phyloP scores from a whole-genome alignment of 2,888 invertebrate species.

The Synergus gifuensis region DNA sequence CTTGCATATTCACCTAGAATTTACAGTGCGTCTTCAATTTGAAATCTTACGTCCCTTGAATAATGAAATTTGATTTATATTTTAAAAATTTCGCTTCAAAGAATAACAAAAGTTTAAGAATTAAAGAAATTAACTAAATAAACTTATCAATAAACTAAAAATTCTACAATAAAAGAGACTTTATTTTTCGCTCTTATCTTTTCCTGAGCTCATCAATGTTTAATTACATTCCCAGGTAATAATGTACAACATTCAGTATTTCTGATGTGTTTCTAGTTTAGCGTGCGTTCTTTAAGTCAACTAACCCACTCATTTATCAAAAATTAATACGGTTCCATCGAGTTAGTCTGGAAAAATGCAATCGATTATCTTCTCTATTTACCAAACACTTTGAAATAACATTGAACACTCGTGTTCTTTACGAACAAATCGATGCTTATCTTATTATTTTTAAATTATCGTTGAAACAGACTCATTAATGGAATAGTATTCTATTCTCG shows the following conservation, averaged over 20 bases:
- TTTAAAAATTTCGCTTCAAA: too few species aligned
- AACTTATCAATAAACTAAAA: too few species aligned
- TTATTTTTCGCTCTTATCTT: background rate
- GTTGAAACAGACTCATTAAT: background rate
- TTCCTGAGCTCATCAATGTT: background rate
- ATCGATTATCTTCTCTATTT: conserved; percentile 44
- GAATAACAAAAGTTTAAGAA: too few species aligned
- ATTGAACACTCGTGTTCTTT: background rate
- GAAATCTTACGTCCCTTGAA: too few species aligned
- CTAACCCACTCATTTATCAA: conserved; percentile 43
- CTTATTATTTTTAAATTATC: background rate
- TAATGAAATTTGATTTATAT: too few species aligned
- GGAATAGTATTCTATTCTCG: background rate
- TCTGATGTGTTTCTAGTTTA: background rate
- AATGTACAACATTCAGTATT: background rate
- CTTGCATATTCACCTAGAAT: too few species aligned
- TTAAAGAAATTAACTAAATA: too few species aligned
- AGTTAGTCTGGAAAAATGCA: conserved; percentile 42
- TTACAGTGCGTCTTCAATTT: too few species aligned
- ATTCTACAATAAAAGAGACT: too few species aligned
- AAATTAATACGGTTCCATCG: conserved; percentile 53
- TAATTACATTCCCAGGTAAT: background rate
- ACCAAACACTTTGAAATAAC: conserved; percentile 30
- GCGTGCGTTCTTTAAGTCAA: background rate
- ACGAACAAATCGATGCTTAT: background rate